Percentiles rank a stretch among this genome's conserved stretches.
Evolutionary conservation across 2,888 invertebrate genomes (phyloP).

Genomic region (Lycocerus yunnanus): DNA sequence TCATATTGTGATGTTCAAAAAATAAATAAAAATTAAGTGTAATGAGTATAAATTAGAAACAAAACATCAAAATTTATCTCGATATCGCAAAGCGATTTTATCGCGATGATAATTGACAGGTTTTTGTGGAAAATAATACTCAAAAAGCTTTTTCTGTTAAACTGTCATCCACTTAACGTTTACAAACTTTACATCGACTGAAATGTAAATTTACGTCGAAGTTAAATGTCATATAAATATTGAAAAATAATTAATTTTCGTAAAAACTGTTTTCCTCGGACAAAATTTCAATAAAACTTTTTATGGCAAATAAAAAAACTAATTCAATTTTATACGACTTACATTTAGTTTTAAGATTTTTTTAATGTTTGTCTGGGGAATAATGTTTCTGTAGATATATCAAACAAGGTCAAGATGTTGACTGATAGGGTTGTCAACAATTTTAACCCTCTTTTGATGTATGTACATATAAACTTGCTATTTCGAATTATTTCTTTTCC

Average conservation of each 20-base stretch:
- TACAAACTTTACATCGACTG: neutral
- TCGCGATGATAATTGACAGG: neutral
- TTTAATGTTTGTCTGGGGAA: neutral
- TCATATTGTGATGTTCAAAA: neutral
- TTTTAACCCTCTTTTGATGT: neutral
- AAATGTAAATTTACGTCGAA: neutral
- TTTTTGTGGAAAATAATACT: neutral
- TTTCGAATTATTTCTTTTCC: neutral
- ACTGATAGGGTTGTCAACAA: neutral
- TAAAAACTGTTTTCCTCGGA: neutral
- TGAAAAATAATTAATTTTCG: neutral
- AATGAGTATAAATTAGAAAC: neutral
- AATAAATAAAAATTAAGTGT: neutral
- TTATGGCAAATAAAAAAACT: neutral
- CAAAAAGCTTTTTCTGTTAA: neutral
- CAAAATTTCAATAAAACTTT: neutral
- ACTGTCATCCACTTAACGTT: neutral
- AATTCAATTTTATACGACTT: neutral
- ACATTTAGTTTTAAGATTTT: neutral
- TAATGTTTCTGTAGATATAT: neutral
- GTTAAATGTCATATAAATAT: neutral
- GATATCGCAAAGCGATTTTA: neutral
- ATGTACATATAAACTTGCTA: neutral
- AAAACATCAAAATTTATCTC: neutral
- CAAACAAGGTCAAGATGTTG: neutral